Evolutionary conservation across 2,888 invertebrate species (phyloP).

Genomic region (Allacma fusca): DNA sequence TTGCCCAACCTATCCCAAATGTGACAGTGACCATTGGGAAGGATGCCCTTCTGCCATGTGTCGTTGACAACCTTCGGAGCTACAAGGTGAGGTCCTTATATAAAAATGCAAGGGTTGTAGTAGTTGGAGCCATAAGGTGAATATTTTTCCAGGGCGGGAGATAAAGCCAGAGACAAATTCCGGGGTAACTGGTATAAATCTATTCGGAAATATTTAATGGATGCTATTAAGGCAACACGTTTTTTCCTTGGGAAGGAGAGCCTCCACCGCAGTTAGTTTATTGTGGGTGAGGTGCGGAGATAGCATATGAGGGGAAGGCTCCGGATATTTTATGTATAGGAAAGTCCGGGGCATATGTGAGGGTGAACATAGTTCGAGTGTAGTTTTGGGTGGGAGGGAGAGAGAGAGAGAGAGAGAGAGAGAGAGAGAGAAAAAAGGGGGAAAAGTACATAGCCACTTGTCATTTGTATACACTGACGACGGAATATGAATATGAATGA

Average conservation of each 20-base stretch:
- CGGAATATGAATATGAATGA: conserved; percentile 35
- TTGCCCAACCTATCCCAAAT: conserved; percentile 88
- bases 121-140: too few species aligned
- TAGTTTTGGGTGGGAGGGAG: background rate
- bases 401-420: background rate
- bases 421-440: background rate
- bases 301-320: background rate
- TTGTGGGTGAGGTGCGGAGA: background rate
- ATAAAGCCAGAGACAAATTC: too few species aligned
- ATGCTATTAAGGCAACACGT: too few species aligned
- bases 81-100: conserved; percentile 75
- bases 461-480: conserved; percentile 38
- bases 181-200: too few species aligned
- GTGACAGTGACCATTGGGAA: conserved; percentile 88
- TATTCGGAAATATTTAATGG: too few species aligned
- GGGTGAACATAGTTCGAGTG: background rate
- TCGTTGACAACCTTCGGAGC: conserved; percentile 84
- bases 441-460: conserved; percentile 6
- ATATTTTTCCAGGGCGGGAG: too few species aligned
- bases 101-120: background rate
- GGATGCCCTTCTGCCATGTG: conserved; percentile 86
- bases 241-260: too few species aligned
- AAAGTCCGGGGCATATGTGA: background rate
- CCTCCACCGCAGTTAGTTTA: background rate
- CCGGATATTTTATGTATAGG: conserved; percentile 33